A percentile compares a stretch with the other conserved stretches of the same genome.
phyloP scores from a whole-genome alignment of 1,140 invertebrate genomes.

The Maconellicoccus hirsutus region DNA sequence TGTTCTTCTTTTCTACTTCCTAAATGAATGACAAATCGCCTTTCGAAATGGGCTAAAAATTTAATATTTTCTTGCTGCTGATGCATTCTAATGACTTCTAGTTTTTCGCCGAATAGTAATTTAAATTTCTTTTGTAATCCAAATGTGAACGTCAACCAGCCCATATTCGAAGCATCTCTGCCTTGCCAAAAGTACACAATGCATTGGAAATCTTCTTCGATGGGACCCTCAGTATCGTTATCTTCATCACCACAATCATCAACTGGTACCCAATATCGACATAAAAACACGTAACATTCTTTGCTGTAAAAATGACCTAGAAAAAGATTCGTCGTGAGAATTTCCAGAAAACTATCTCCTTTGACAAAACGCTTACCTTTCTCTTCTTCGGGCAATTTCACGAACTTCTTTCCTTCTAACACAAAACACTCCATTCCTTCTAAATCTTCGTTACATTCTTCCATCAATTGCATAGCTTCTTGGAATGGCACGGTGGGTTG shows the following conservation, averaged over 20 bases:
- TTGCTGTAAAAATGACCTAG: constrained; percentile 74
- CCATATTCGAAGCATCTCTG: constrained; percentile 94
- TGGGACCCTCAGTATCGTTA: constrained; percentile 48
- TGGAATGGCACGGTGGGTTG: constrained; percentile 72
- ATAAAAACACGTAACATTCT: constrained; percentile 97
- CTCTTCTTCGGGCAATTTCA: constrained; percentile 87
- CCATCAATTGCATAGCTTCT: constrained; percentile 81
- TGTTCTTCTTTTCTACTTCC: constrained; percentile 62
- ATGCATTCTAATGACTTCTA: constrained; percentile 94
- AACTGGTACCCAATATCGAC: constrained; percentile 77
- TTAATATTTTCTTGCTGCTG: constrained; percentile 98
- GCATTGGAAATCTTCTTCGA: constrained; percentile 84
- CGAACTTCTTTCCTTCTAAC: constrained; percentile 94
- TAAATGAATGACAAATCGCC: constrained; percentile 85
- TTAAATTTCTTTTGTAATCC: constrained; percentile 96
- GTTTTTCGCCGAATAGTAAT: constrained; percentile 81
- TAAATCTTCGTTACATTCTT: constrained; percentile 90
- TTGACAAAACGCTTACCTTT: constrained; percentile 48
- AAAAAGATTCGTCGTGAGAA: constrained; percentile 25
- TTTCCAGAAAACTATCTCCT: neutral
- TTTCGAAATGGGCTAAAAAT: constrained; percentile 95
- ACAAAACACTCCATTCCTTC: constrained; percentile 97
- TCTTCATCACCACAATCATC: constrained; percentile 52
- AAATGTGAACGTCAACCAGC: constrained; percentile 98
- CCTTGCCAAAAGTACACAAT: constrained; percentile 99